Percentiles rank a stretch among this genome's conserved stretches.
These are phyloP conservation scores for Heliconius erato DNA, from an alignment of 2,888 invertebrate species.

Conservation along the genomic window DNA sequence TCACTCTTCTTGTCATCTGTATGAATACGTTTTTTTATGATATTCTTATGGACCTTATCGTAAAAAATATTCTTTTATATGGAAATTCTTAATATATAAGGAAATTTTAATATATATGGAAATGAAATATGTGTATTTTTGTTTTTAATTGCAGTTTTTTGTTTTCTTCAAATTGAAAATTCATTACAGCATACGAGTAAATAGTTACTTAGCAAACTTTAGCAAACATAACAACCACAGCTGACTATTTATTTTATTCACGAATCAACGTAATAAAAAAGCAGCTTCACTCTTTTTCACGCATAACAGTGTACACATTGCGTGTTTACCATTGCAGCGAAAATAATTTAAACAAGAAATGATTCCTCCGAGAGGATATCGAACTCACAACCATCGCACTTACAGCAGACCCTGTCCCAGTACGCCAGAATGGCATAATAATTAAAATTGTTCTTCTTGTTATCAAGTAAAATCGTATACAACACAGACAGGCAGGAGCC, in stretches of 20 bases:
- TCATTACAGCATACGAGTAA: too few relatives aligned
- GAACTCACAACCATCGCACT: background rate
- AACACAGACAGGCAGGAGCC: background rate
- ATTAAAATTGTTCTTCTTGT: background rate
- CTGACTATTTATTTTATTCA: background rate
- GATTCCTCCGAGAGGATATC: background rate
- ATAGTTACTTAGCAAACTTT: background rate
- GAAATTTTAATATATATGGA: background rate
- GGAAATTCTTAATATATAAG: background rate
- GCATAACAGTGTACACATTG: too few relatives aligned
- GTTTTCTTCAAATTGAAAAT: background rate
- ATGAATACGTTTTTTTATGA: background rate
- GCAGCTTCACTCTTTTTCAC: background rate
- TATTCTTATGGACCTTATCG: background rate
- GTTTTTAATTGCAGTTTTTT: background rate
- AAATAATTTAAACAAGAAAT: background rate
- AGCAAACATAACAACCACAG: background rate
- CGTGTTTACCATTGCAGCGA: background rate
- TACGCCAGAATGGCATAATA: background rate
- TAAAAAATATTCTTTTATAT: too few relatives aligned
- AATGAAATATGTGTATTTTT: background rate
- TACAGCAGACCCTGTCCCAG: background rate
- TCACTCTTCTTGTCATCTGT: slow-evolving; percentile 9
- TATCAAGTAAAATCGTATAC: background rate
- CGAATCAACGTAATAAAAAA: background rate